Percentiles rank a stretch among this genome's conserved stretches.
phyloP scores from a whole-genome alignment of 2,797 vertebrate species.

The Neopelma chrysocephalum region DNA sequence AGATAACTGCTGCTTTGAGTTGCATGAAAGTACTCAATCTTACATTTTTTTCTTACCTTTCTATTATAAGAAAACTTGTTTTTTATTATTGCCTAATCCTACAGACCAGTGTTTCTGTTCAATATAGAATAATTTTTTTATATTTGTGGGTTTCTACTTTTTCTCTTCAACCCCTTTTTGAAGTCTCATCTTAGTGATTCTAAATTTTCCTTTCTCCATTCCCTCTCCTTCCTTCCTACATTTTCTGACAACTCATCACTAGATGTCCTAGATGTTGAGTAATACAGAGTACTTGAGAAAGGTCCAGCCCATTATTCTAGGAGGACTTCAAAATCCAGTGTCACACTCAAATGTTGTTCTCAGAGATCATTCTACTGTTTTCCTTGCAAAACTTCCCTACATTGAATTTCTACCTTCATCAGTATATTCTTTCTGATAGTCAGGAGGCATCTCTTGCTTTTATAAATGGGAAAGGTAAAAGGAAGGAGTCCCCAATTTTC shows the following conservation, averaged over 20 bases:
- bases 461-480: background rate
- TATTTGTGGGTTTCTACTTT: background rate
- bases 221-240: background rate
- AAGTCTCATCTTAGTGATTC: background rate
- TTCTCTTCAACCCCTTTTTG: background rate
- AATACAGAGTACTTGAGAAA: background rate
- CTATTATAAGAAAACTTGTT: background rate
- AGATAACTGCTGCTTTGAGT: background rate
- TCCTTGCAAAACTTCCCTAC: background rate
- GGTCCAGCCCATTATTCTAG: background rate
- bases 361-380: background rate
- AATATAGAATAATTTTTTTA: background rate
- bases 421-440: background rate
- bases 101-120: background rate
- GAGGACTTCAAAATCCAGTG: background rate
- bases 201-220: background rate
- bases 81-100: background rate
- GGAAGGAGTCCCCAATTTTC: background rate
- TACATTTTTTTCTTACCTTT: background rate
- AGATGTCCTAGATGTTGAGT: background rate
- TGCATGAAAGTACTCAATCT: background rate
- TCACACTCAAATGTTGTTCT: background rate
- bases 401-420: background rate
- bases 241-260: background rate
- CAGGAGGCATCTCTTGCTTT: background rate